These are phyloP conservation scores for Brenthis ino DNA, from an alignment of 2,888 invertebrate species.

Conservation along the genomic window DNA sequence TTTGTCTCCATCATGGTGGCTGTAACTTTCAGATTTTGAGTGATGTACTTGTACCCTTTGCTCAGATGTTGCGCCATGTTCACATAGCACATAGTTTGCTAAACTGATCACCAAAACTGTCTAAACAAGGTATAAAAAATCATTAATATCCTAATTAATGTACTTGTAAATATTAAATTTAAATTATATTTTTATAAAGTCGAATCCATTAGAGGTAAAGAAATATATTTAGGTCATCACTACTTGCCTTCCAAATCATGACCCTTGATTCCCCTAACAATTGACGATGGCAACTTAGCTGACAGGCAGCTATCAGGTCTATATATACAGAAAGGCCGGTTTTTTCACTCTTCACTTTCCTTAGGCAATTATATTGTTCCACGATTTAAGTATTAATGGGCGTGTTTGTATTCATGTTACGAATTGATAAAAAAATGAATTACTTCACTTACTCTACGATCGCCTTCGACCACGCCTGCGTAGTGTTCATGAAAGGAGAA, in stretches of 20 bases:
- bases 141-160: not conserved
- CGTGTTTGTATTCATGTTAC: constrained; percentile 38
- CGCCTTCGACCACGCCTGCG: constrained; percentile 18
- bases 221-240: constrained; percentile 25
- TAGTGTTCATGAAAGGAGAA: not conserved
- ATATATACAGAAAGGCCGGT: constrained; percentile 42
- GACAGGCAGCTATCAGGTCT: constrained; percentile 39
- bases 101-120: constrained; percentile 33
- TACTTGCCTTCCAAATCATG: constrained; percentile 44
- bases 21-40: constrained; percentile 19
- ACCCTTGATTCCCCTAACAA: constrained; percentile 33
- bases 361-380: constrained; percentile 41
- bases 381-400: constrained; percentile 37
- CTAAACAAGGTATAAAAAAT: constrained; percentile 16
- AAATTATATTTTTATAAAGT: not conserved
- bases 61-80: constrained; percentile 38
- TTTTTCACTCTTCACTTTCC: constrained; percentile 41
- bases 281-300: constrained; percentile 36
- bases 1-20: constrained; percentile 21
- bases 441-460: constrained; percentile 22
- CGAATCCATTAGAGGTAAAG: not conserved
- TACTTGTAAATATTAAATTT: not conserved
- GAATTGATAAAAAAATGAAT: constrained; percentile 39
- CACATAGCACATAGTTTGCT: constrained; percentile 33
- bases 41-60: constrained; percentile 37